A percentile compares a stretch with the other conserved stretches of the same genome.
Evolutionary conservation across 2,113 vertebrate genomes (phyloP).

Genomic region (Laticauda colubrina): DNA sequence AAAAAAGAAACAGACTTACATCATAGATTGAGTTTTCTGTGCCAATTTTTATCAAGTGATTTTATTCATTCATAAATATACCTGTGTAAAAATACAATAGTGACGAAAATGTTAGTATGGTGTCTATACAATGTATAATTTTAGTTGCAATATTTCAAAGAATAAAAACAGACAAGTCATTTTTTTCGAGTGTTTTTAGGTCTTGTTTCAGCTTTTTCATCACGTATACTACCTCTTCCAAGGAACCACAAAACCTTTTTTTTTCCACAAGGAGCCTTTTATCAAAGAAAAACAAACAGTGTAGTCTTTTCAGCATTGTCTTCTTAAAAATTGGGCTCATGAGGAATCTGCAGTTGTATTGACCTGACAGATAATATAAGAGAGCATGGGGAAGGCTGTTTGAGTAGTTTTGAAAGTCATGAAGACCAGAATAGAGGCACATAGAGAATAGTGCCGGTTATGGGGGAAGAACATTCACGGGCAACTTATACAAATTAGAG

Average conservation of each 20-base stretch:
- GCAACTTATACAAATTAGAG: neutral
- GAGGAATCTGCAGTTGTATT: neutral
- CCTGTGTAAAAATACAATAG: neutral
- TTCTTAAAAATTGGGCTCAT: neutral
- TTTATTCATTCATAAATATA: neutral
- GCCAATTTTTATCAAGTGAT: neutral
- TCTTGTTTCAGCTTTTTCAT: neutral
- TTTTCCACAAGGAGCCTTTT: neutral
- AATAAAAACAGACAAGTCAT: neutral
- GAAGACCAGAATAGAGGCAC: neutral
- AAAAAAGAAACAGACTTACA: neutral
- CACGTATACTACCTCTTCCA: neutral
- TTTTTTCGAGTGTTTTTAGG: neutral
- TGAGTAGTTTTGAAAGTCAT: neutral
- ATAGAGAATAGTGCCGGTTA: neutral
- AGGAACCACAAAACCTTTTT: neutral
- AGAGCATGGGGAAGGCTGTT: neutral
- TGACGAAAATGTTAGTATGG: neutral
- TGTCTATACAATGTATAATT: neutral
- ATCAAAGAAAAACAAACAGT: neutral
- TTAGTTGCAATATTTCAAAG: neutral
- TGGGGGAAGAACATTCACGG: neutral
- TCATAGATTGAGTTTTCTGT: neutral
- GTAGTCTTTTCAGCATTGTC: neutral
- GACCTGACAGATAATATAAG: neutral